A percentile compares a stretch with the other conserved stretches of the same genome.
These are phyloP conservation scores for Hydroisotoma schaefferi DNA, from an alignment of 2,888 invertebrate species.

Conservation along the genomic window DNA sequence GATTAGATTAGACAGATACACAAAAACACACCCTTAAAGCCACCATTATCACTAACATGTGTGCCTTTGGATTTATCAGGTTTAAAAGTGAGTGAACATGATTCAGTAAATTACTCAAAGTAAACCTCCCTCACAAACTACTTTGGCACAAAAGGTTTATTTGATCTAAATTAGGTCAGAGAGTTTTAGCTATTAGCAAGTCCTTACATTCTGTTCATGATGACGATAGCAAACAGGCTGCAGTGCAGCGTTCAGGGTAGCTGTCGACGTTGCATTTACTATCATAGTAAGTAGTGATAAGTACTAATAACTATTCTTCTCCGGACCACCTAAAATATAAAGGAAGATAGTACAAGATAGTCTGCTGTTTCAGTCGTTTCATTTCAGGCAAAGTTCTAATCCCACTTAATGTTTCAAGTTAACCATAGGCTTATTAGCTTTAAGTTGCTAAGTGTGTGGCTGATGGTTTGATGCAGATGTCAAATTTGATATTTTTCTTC, in stretches of 20 bases:
- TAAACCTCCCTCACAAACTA: no score
- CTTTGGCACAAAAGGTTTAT: neutral
- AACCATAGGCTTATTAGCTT: neutral
- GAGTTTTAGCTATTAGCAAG: neutral
- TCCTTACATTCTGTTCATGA: no score
- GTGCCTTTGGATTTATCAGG: conserved; percentile 2
- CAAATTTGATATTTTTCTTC: conserved; percentile 3
- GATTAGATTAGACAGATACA: conserved; percentile 6
- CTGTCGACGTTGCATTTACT: no score
- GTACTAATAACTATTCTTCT: no score
- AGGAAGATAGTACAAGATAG: no score
- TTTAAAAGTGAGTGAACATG: neutral
- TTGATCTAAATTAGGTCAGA: neutral
- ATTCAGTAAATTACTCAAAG: neutral
- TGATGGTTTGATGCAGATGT: conserved; percentile 6
- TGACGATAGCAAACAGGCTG: no score
- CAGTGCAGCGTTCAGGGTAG: no score
- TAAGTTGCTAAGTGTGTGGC: neutral
- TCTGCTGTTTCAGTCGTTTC: no score
- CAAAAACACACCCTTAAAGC: conserved; percentile 3
- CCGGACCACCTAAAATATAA: no score
- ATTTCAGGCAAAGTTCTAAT: no score
- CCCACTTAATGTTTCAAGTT: no score
- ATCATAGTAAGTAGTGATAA: no score
- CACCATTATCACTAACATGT: neutral